Evolutionary conservation across 1,140 invertebrate species (phyloP).

Genomic region (Heterodera schachtii): DNA sequence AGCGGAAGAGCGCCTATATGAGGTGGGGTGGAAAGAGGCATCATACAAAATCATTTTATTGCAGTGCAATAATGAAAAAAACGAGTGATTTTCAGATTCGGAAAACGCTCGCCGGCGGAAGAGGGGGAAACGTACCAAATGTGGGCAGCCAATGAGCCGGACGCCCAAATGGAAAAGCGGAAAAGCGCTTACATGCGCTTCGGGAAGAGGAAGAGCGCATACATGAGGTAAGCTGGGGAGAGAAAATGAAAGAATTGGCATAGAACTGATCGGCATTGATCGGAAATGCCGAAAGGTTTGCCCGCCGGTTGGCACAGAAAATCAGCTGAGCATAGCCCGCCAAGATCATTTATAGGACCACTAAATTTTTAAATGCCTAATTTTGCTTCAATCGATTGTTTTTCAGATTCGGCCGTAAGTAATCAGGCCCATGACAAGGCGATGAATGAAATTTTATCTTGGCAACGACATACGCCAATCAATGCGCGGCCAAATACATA

Average conservation of each 20-base stretch:
- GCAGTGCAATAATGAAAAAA: not conserved
- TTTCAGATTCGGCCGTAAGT: slow-evolving; percentile 12
- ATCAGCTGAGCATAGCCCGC: no score
- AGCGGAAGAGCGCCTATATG: slow-evolving; percentile 42
- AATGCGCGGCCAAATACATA: not conserved
- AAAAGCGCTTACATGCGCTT: slow-evolving; percentile 44
- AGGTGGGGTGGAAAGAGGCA: slow-evolving; percentile 13
- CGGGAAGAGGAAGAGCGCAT: slow-evolving; percentile 42
- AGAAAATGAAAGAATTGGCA: not conserved
- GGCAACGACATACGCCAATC: not conserved
- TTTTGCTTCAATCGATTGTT: not conserved
- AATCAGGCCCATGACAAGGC: not conserved
- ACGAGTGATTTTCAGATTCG: slow-evolving; percentile 29
- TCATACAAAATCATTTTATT: not conserved
- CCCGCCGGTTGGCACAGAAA: no score
- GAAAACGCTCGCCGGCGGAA: slow-evolving; percentile 27
- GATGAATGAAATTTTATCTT: not conserved
- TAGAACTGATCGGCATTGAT: no score
- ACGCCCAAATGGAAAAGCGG: slow-evolving; percentile 36
- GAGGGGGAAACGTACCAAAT: slow-evolving; percentile 2
- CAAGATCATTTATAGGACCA: no score
- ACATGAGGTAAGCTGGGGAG: slow-evolving; percentile 36
- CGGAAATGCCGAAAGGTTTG: no score
- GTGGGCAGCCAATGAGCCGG: not conserved
- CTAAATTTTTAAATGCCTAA: not conserved